Evolutionary conservation across 2,888 invertebrate species (phyloP).

Genomic region (Acronicta aceris): DNA sequence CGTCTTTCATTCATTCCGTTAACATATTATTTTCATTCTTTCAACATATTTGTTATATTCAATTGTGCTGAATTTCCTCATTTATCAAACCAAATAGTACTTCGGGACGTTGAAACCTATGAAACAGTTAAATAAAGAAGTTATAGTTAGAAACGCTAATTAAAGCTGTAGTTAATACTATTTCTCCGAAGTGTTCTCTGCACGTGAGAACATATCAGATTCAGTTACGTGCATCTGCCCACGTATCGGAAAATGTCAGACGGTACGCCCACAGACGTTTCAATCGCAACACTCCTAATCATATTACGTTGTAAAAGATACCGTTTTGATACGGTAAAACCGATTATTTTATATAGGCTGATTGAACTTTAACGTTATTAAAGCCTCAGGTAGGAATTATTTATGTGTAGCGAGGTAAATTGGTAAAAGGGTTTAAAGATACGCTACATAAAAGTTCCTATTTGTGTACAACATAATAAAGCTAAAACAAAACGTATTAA

Average conservation of each 20-base stretch:
- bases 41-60: too few relatives aligned
- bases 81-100: too few relatives aligned
- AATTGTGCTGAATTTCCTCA: too few relatives aligned
- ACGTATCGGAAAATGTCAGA: conserved; percentile 39
- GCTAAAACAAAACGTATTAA: too few relatives aligned
- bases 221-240: conserved; percentile 23
- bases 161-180: not conserved
- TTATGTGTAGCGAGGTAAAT: not conserved
- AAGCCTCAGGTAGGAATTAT: not conserved
- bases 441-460: too few relatives aligned
- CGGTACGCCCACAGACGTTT: conserved; percentile 33
- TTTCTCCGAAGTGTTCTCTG: conserved; percentile 4
- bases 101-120: too few relatives aligned
- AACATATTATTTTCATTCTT: too few relatives aligned
- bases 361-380: conserved; percentile 11
- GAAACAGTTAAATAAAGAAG: too few relatives aligned
- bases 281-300: conserved; percentile 21
- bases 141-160: too few relatives aligned
- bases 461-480: too few relatives aligned
- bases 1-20: too few relatives aligned
- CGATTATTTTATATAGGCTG: not conserved
- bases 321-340: not conserved
- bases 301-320: conserved; percentile 10
- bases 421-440: too few relatives aligned
- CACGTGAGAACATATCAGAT: conserved; percentile 2